Evolutionary conservation across 2,797 vertebrate genomes (phyloP), one percentile per base, ranked within the genome.

Genomic region (Buceros bicornis): DNA sequence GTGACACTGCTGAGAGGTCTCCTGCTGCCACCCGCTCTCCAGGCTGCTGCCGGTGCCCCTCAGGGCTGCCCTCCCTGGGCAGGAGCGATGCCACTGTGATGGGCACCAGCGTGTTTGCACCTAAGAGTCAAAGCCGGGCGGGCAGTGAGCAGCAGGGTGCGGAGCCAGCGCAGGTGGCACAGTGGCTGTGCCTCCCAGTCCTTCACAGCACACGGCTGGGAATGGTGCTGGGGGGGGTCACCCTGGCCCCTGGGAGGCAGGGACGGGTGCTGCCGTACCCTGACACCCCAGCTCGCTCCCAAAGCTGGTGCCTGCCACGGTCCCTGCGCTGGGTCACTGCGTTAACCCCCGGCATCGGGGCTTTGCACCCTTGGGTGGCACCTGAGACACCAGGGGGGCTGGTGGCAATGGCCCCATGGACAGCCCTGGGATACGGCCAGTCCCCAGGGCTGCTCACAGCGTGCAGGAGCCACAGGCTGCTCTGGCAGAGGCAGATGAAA

Each of bases 131-230:
- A 56, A 53, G 14, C 48, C 11, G 0, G 33, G 47, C 1, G 5
- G 33, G 58, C 21, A 29, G 61, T 4, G 5, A 45, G 67, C 37
- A 40, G 56, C 22, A 5, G 28, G 45, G 24, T 3, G 1, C 2
- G 7, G 42, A 67, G 43, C 29, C 51, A 11, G 33, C 7, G 5
- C 6, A 4, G 62, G 15, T 60, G 35, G 26, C 33, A 12, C 4
- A 11, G 10, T 6, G 13, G 17, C 40, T 5, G 1, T 35, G 56
- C 56, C 40, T 19, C 16, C 31, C 4, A 3, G n/a, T 5, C 62
- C 18, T 37, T 45, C 5, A 2, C 5, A 0, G 18, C 16, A 24
- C 40, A 7, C 0, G 4, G 33, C 64, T 29, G 22, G 65, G 57
- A 57, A 58, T 0, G 0, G 9, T 2, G 14, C 4, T 47, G 25